Evolutionary conservation across 2,797 vertebrate species (phyloP).

Genomic region (Simalia tracyae): DNA sequence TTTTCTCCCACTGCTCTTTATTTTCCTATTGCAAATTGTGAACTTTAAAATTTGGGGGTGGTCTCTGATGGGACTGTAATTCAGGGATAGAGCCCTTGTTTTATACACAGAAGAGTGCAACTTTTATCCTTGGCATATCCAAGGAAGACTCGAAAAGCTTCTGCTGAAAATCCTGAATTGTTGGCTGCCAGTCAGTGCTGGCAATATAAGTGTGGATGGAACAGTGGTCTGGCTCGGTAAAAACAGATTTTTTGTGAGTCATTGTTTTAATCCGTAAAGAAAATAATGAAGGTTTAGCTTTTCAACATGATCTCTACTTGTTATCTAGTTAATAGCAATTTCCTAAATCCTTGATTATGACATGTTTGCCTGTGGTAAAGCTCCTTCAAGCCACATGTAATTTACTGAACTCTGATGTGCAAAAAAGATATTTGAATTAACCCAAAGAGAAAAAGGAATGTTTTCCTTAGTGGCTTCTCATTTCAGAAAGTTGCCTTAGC

Average conservation of each 20-base stretch:
- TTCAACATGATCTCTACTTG: not conserved
- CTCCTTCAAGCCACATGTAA: not conserved
- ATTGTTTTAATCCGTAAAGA: not conserved
- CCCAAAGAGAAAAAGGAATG: not conserved
- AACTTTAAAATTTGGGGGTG: no score
- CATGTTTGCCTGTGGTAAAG: not conserved
- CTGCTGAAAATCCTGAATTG: no score
- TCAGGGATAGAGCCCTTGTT: no score
- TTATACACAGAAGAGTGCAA: no score
- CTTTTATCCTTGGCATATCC: not conserved
- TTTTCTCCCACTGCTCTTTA: no score
- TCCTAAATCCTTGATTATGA: not conserved
- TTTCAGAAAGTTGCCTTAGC: not conserved
- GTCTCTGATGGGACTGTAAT: no score
- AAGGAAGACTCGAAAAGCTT: no score
- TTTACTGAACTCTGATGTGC: not conserved
- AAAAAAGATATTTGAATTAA: not conserved
- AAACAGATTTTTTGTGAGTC: no score
- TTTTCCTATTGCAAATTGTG: no score
- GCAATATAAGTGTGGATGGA: not conserved
- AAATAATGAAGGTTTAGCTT: not conserved
- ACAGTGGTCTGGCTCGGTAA: not conserved
- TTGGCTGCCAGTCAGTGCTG: no score
- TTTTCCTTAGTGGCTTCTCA: not conserved
- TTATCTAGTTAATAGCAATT: not conserved